Evolutionary conservation across 2,888 invertebrate genomes (phyloP), one percentile per base, ranked within the genome.

Genomic region (Pardosa pseudoannulata): DNA sequence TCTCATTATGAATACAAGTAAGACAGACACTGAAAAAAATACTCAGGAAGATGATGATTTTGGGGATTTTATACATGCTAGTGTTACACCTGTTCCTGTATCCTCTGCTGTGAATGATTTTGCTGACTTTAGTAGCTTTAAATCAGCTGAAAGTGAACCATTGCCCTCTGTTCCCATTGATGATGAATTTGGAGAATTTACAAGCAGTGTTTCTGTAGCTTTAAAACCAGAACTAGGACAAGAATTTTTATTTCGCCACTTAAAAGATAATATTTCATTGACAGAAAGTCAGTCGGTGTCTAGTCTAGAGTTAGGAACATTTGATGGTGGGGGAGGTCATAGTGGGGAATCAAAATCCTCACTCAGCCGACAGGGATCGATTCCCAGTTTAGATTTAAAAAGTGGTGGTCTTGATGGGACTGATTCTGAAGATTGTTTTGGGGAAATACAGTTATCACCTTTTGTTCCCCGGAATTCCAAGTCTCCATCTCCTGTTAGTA

Each of bases 281-380:
- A 88, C 83, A 13, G 88, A 89, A 62, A 89, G 83, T 46, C 89
- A 89, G 64, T 89, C 89, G 0, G 88, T 89, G 0, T 89, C 89
- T 7, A 89, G 89, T 76, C 46, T 89, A 41, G 89, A 89, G 36
- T 50, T 89, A 16, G 74, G 86, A n/a, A 87, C 88, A n/a, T 75
- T 81, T 50, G 85, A 80, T 27, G 72, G 82, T 11, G 81, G 72
- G 31, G 81, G 72, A 31, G 86, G 81, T 23, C 82, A 87, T 23
- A 85, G 79, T 64, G 79, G 79, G 0, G 88, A 88, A 56, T 83
- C 83, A 0, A 83, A 88, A 56, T 79, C 88, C 3, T 88, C 88
- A 11, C 67, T 88, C 2, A 76, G 85, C 36, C 74, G 89, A 9
- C 87, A 87, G 50, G 89, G 87, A 16, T 89, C 89, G 19, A 72